Evolutionary conservation across 2,113 vertebrate species (phyloP).

Genomic region (Nansenia antarctica): DNA sequence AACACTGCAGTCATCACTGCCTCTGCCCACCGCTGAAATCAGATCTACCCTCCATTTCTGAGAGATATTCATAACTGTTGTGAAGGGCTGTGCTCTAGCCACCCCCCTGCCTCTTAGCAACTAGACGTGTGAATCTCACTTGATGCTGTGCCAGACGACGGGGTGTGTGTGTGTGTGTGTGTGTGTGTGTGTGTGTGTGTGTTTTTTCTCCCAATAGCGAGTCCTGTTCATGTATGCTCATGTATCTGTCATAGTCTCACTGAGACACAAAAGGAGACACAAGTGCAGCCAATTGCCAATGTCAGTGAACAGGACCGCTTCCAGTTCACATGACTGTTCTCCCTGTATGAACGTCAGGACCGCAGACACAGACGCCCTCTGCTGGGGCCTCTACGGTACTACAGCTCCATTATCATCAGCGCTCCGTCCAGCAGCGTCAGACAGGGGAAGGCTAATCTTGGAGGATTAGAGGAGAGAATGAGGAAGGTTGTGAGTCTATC

Average conservation of each 20-base stretch:
- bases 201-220: conserved; percentile 52
- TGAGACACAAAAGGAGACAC: conserved; percentile 40
- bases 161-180: conserved; percentile 39
- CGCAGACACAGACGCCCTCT: not conserved
- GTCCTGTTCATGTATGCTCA: conserved; percentile 45
- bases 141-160: conserved; percentile 48
- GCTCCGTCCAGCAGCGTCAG: not conserved
- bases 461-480: too few relatives aligned
- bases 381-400: not conserved
- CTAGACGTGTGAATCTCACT: conserved; percentile 63
- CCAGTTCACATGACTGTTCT: not conserved
- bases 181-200: conserved; percentile 25
- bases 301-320: conserved; percentile 47
- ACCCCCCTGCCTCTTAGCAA: conserved; percentile 50
- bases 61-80: conserved; percentile 39
- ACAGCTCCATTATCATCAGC: not conserved
- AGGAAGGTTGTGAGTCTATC: too few relatives aligned
- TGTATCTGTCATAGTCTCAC: conserved; percentile 51
- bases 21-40: conserved; percentile 27
- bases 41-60: conserved; percentile 44
- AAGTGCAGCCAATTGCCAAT: conserved; percentile 43
- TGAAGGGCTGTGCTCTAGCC: conserved; percentile 35
- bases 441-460: too few relatives aligned
- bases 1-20: not conserved
- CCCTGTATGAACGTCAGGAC: not conserved